Percentiles rank a stretch among this genome's conserved stretches.
phyloP scores from a whole-genome alignment of 2,113 vertebrate species.

The Loxodonta africana region DNA sequence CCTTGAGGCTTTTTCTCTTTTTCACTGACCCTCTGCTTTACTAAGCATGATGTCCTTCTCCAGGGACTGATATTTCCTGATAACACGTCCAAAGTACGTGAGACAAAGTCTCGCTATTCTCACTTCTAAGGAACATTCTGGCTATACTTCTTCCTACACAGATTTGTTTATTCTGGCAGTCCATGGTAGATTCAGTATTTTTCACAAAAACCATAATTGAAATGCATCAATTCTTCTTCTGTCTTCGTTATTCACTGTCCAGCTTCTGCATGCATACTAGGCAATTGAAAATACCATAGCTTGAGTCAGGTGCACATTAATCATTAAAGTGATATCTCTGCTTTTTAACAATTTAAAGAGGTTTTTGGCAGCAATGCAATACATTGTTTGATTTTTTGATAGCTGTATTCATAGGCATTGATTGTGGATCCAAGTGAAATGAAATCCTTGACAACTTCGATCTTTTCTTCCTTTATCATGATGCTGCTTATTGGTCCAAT shows the following conservation, averaged over 20 bases:
- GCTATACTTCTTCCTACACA: too few species aligned
- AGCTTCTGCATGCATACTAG: not conserved
- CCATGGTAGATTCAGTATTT: too few species aligned
- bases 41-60: not conserved
- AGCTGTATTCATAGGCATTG: too few species aligned
- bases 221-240: not conserved
- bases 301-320: not conserved
- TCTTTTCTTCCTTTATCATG: not conserved
- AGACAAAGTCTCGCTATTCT: not conserved
- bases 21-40: too few species aligned
- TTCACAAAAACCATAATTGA: not conserved
- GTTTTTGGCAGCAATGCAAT: not conserved
- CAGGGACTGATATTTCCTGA: not conserved
- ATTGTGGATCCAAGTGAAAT: too few species aligned
- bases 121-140: not conserved
- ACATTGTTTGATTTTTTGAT: too few species aligned
- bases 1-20: not conserved
- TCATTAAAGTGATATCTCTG: not conserved
- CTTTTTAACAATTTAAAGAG: not conserved
- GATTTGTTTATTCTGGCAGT: too few species aligned
- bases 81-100: not conserved
- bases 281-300: too few species aligned
- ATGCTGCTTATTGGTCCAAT: not conserved
- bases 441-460: not conserved
- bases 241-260: not conserved